Percentiles rank a stretch among this genome's conserved stretches.
These are phyloP conservation scores for Drosophila rubida DNA, from an alignment of 2,888 invertebrate species.

Conservation along the genomic window DNA sequence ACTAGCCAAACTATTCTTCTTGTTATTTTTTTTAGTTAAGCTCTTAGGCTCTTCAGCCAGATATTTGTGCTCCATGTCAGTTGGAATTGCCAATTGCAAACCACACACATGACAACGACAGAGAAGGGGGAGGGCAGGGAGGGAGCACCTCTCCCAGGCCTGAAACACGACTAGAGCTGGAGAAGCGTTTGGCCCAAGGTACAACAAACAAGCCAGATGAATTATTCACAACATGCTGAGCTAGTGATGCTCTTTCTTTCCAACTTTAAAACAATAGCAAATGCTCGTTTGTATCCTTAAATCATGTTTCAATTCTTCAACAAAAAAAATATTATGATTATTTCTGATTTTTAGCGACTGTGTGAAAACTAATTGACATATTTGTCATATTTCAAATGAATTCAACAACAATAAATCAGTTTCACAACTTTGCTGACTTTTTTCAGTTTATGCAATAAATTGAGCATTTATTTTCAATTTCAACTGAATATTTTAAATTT, in stretches of 20 bases:
- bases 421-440: no score
- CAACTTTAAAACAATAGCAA: no score
- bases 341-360: no score
- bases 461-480: no score
- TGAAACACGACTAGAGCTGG: conserved; percentile 6
- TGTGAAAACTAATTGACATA: no score
- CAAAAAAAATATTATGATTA: no score
- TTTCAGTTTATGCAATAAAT: no score
- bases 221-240: not conserved
- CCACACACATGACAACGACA: conserved; percentile 24
- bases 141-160: not conserved
- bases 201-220: not conserved
- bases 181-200: conserved; percentile 3
- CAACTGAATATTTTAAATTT: no score
- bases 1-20: not conserved
- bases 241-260: not conserved
- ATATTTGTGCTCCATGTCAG: conserved; percentile 39
- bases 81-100: conserved; percentile 46
- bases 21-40: not conserved
- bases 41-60: conserved; percentile 16
- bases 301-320: no score
- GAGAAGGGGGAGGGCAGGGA: not conserved
- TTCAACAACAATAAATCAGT: no score
- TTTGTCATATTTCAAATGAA: no score
- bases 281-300: no score